Percentiles rank a stretch among this genome's conserved stretches.
Conservation (phyloP, 2,888 invertebrate species). For the Phorcus lineatus region DNA sequence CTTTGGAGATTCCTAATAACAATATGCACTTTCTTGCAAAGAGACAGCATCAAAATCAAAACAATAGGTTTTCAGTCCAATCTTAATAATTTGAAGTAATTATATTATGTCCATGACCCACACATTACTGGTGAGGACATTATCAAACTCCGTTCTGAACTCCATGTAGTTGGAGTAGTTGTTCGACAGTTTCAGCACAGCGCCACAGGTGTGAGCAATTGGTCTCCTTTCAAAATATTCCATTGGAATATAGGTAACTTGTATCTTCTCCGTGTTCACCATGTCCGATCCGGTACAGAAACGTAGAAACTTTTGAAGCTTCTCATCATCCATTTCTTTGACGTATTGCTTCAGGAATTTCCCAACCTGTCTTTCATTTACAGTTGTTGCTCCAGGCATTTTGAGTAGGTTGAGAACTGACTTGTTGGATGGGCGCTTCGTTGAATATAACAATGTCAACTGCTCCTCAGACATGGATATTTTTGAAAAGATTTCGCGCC, state of each 20-base stretch:
- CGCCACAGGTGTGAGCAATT: neutral
- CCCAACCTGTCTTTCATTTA: neutral
- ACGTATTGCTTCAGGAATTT: neutral
- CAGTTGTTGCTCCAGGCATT: neutral
- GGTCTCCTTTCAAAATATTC: neutral
- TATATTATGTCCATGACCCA: constrained; percentile 16
- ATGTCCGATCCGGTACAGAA: constrained; percentile 3
- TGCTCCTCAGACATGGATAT: neutral
- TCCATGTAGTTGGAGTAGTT: neutral
- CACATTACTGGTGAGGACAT: neutral
- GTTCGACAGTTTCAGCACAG: neutral
- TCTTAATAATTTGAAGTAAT: neutral
- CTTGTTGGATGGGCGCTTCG: neutral
- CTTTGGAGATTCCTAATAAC: no score
- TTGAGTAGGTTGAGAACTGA: neutral
- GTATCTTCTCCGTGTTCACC: neutral
- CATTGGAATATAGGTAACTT: neutral
- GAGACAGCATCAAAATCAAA: no score
- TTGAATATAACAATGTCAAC: neutral
- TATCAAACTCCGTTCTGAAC: constrained; percentile 10
- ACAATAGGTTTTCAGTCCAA: no score
- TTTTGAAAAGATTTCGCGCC: neutral
- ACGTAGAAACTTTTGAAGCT: neutral
- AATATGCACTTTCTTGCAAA: no score
- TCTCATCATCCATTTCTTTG: neutral